Evolutionary conservation across 1,140 invertebrate genomes (phyloP), one percentile per base, ranked within the genome.

Genomic region (Vanessa tameamea): DNA sequence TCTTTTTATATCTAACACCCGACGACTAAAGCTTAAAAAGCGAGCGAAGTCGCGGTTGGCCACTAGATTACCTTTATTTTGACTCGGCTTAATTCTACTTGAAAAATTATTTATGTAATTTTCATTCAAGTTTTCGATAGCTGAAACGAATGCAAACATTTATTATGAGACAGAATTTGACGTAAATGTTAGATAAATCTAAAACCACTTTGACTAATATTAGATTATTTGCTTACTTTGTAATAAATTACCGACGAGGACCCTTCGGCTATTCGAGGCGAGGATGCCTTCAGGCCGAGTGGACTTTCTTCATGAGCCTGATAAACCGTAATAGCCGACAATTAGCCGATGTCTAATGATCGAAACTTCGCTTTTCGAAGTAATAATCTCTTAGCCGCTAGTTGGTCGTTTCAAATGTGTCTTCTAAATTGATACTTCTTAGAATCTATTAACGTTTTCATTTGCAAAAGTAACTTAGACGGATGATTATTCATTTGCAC

Each of bases 261-360:
- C 68, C 68, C 68, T 47, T 26, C 43, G 57, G 68, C 55, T n/a
- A 50, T 14, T 20, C 11, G 14, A 59, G 68, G 8, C 47, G 57
- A 43, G 47, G 55, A 61, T 50, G 55, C 55, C 68, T 63, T n/a
- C 47, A 50, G 68, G 68, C 47, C 47, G 7, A 23, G 16, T 15
- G 31, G 57, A 69, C 67, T 69, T 69, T 63, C 68, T 63, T 69
- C 68, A 63, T 61, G 47, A 50, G 68, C 57, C 68, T 61, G 68
- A 69, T 69, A 69, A 69, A 69, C 61, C 47, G 43, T 69, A 64
- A 74, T 74, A 61, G 50, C 12, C 66, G 16, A 74, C 65, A 55
- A 67, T 69, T 74, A 74, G 64, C 15, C 51, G 48, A 50, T 63
- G 31, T 43, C 72, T 74, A 74, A 74, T 74, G 72, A 74, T 74